Evolutionary conservation across 37 sponge, comb jelly and placozoan species (phyloP), one percentile per base, ranked within the genome.

Genomic region (Tethya wilhelma): DNA sequence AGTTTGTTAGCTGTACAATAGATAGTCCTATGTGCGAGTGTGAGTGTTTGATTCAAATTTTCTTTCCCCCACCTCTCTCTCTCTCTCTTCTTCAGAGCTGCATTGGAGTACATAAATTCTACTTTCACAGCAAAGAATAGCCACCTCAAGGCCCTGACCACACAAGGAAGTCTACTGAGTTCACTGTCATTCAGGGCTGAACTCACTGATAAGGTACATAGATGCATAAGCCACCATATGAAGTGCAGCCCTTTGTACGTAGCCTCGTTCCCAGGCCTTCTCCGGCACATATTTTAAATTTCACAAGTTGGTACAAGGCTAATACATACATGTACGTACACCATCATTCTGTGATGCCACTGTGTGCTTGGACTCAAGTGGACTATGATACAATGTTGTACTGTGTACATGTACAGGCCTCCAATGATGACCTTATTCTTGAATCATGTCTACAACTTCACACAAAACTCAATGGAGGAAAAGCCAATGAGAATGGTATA

Each of bases 391-490:
- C n/a, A n/a, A n/a, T n/a, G n/a, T 49, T 49, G 30, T 81, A 25
- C 20, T 38, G 1, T 74, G 32, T 32, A 17, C 37, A 25, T 56
- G 8, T 73, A 8, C 49, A 90, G 91, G 81, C 76, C 0, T 79
- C 74, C 12, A 95, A 95, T 68, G 96, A 95, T 75, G 93, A 95
- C 68, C 75, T 86, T 31, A 95, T 95, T 14, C 71, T 95, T 6
- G 43, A 53, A 44, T 87, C 93, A 1, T 85, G 73, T 43, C 39
- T 80, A 5, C 64, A 73, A 42, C 85, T 94, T 4, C 87, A 87
- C 59, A 25, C 36, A 2, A 83, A 78, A 64, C 9, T 49, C 14
- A 49, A 9, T 49, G 55, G 55, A 17, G 55, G 55, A 49, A 49
- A 49, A 19, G 14, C 53, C 14, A 19, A 49, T 9, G 53, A 49